These are phyloP conservation scores for Caenorhabditis sp. DNA, from an alignment of 2,888 invertebrate genomes.

Conservation along the genomic window DNA sequence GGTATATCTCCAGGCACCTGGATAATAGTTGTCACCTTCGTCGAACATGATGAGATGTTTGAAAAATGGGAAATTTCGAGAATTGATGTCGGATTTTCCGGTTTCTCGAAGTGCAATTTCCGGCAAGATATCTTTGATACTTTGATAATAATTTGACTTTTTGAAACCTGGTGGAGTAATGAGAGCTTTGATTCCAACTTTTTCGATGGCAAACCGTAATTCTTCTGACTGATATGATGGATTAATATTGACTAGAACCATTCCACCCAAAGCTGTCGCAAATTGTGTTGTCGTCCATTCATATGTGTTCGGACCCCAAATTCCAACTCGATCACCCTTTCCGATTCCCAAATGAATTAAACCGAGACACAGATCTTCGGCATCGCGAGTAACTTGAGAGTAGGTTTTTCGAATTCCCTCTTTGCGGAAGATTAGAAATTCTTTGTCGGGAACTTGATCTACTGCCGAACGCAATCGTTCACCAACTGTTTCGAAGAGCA, in stretches of 20 bases:
- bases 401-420: constrained; percentile 65
- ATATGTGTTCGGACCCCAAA: constrained; percentile 81
- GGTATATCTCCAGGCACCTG: constrained; percentile 73
- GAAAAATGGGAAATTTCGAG: constrained; percentile 71
- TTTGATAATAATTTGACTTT: constrained; percentile 77
- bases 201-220: constrained; percentile 79
- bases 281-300: constrained; percentile 82
- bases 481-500: constrained; percentile 68
- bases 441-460: constrained; percentile 65
- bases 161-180: constrained; percentile 78
- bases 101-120: constrained; percentile 57
- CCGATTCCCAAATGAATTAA: constrained; percentile 79
- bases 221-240: constrained; percentile 80
- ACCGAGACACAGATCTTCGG: constrained; percentile 80
- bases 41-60: constrained; percentile 76
- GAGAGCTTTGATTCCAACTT: constrained; percentile 77
- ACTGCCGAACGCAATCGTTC: constrained; percentile 64
- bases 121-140: constrained; percentile 61
- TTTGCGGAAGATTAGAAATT: constrained; percentile 68
- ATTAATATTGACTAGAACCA: constrained; percentile 82
- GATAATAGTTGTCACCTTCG: constrained; percentile 55
- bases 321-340: constrained; percentile 80
- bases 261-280: constrained; percentile 80
- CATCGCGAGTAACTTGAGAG: constrained; percentile 70
- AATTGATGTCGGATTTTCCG: constrained; percentile 56